Conservation (phyloP, 2,888 invertebrate genomes). For the Thumatha senex region DNA sequence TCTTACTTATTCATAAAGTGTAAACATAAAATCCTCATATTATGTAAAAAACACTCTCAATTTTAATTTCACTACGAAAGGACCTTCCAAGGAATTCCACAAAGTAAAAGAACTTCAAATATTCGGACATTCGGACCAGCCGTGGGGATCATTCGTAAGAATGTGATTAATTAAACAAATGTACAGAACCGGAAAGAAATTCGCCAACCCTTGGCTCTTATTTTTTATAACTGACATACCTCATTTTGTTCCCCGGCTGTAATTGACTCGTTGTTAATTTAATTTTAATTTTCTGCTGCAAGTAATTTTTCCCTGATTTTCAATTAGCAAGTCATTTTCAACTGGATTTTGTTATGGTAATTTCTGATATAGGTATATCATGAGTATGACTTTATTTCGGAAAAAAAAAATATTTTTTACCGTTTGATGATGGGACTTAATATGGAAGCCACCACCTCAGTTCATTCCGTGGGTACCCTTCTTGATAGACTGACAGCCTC, state of each 20-base stretch:
- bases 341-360: not conserved
- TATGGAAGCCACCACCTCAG: too few species aligned
- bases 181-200: conserved; percentile 75
- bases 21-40: not conserved
- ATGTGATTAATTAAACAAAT: conserved; percentile 82
- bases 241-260: conserved; percentile 68
- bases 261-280: conserved; percentile 76
- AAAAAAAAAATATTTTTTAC: too few species aligned
- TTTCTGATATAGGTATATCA: not conserved
- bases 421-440: too few species aligned
- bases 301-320: conserved; percentile 41
- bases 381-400: not conserved
- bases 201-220: conserved; percentile 71
- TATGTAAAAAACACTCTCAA: conserved; percentile 6
- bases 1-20: too few species aligned
- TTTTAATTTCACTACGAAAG: conserved; percentile 21
- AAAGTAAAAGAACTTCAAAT: conserved; percentile 59
- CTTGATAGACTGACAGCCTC: too few species aligned
- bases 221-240: conserved; percentile 74
- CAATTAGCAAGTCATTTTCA: conserved; percentile 21
- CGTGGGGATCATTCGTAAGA: conserved; percentile 72
- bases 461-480: too few species aligned
- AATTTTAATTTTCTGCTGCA: conserved; percentile 53
- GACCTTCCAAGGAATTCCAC: conserved; percentile 19
- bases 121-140: conserved; percentile 70